Base-by-base conservation (phyloP, 92 coral and sea anemone species). In the Blastomussa wellsi region DNA sequence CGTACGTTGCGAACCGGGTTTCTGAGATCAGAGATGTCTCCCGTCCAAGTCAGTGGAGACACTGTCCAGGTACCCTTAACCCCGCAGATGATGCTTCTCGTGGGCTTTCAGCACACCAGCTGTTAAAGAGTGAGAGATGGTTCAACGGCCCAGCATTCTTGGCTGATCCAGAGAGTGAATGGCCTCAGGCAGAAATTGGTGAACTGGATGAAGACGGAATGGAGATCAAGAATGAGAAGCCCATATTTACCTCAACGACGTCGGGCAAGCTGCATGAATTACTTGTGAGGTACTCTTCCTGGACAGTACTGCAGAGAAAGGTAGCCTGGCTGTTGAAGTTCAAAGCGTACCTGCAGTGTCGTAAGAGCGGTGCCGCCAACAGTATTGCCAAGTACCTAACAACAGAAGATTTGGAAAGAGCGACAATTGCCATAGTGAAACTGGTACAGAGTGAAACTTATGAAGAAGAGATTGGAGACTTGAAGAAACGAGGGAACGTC, bases 101-200 rank as follows among this genome's bases (percentile, higher is more conserved):
- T 47, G 92, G 87, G 7, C 80, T 89, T 37, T 55, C 87, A 52
- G 84, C 79, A 14, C 53, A 31, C 69, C 51, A 75, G 59, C 52
- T 85, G 31, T 19, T 90, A 28, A 41, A 24, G 57, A 73, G 76
- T n/a, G 80, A 79, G 24, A 78, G 91, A 71, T 88, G 88, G 91
- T 79, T 88, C 77, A 79, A 36, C 36, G 91, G 92, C 55, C 91
- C 91, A 4, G 88, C 70, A 20, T 88, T 88, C 36, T 72, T 88
- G 80, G 41, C 42, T 47, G 64, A 79, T 11, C 69, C 79, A 42
- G 82, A 84, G 53, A 81, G 78, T 48, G 84, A 88, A 22, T 88
- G 88, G 88, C 91, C 91, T 51, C 32, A 11, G 35, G 24, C 24
- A 5, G 91, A 69, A 8, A 15, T 62, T 80, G 72, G 68, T 7